Conservation (phyloP, 2,113 vertebrate genomes). For the Ancistrus triradiatus region DNA sequence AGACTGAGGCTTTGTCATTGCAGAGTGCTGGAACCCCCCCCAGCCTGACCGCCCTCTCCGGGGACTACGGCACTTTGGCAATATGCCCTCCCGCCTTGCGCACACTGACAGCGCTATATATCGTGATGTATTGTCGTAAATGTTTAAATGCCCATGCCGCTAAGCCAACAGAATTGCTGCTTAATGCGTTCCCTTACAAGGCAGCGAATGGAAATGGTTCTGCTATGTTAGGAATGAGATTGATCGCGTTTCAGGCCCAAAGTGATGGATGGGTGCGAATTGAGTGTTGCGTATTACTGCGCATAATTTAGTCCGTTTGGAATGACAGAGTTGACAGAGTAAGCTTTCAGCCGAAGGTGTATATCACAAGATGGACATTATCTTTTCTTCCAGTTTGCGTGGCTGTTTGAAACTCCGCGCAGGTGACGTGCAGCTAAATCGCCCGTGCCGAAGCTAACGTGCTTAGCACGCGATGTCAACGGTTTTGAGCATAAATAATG, state of each 20-base stretch:
- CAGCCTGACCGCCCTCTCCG: constrained; percentile 46
- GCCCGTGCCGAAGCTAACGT: constrained; percentile 22
- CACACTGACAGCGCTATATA: constrained; percentile 59
- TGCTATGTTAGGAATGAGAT: constrained; percentile 27
- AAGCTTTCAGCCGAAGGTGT: constrained; percentile 53
- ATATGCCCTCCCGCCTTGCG: constrained; percentile 48
- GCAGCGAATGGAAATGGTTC: constrained; percentile 35
- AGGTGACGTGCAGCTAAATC: constrained; percentile 20
- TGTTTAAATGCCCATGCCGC: constrained; percentile 65
- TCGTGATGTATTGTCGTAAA: constrained; percentile 63
- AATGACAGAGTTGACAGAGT: constrained; percentile 57
- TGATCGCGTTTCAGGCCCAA: constrained; percentile 40
- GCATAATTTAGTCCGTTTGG: constrained; percentile 61
- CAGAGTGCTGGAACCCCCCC: constrained; percentile 50
- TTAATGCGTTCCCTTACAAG: constrained; percentile 56
- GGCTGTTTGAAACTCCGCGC: constrained; percentile 8
- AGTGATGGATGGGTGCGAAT: constrained; percentile 44
- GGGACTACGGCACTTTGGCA: constrained; percentile 57
- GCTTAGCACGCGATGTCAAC: constrained; percentile 1
- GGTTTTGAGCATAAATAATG: constrained; percentile 21
- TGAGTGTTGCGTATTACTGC: constrained; percentile 40
- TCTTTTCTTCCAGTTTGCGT: constrained; percentile 16
- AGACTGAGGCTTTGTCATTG: constrained; percentile 65
- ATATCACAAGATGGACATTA: constrained; percentile 47
- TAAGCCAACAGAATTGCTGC: constrained; percentile 49